Percentiles rank a stretch among this genome's conserved stretches.
These are phyloP conservation scores for Chiridota heheva DNA, from an alignment of 35 echinoderm and acorn worm species.

Conservation along the genomic window DNA sequence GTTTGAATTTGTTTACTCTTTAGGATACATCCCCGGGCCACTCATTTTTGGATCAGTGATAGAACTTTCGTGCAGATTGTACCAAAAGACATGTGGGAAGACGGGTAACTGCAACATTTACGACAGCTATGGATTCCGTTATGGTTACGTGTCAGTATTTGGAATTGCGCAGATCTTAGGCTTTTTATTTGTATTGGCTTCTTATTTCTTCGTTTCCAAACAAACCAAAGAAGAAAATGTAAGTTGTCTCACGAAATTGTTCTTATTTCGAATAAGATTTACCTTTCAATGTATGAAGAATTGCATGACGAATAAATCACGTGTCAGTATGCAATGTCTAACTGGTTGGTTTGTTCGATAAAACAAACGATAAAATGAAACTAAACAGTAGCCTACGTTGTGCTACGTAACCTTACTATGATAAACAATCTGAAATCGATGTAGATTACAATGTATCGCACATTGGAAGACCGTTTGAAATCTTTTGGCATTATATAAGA, in stretches of 20 bases:
- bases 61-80: slow-evolving; percentile 12
- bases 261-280: not conserved
- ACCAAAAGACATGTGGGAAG: slow-evolving; percentile 18
- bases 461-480: too few relatives aligned
- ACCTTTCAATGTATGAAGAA: too few relatives aligned
- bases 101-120: slow-evolving; percentile 31
- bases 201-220: not conserved
- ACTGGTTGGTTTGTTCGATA: too few relatives aligned
- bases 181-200: not conserved
- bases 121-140: not conserved
- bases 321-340: too few relatives aligned
- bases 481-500: too few relatives aligned
- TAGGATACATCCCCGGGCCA: slow-evolving; percentile 40
- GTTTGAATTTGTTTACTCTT: not conserved
- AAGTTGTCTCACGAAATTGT: not conserved
- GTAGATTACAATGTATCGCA: too few relatives aligned
- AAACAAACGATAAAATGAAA: too few relatives aligned
- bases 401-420: too few relatives aligned
- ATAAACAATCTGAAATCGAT: too few relatives aligned
- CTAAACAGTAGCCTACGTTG: too few relatives aligned
- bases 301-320: too few relatives aligned
- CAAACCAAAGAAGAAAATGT: slow-evolving; percentile 12
- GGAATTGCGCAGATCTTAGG: not conserved
- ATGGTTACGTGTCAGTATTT: slow-evolving; percentile 1
- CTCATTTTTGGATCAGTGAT: slow-evolving; percentile 40